Evolutionary conservation across 2,888 invertebrate species (phyloP).

Genomic region (Carabus problematicus): DNA sequence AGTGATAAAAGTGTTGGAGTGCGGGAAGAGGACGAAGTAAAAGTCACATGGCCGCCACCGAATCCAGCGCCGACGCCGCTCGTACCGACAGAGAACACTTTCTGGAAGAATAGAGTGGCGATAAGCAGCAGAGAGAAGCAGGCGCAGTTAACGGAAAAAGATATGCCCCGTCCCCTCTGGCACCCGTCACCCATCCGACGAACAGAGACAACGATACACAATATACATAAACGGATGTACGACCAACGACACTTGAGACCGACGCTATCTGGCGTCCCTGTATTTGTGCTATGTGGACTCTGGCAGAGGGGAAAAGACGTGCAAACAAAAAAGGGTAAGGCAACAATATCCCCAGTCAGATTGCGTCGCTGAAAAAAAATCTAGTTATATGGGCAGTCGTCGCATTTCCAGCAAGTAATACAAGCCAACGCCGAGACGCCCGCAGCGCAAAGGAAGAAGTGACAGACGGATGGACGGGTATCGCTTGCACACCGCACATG

Average conservation of each 20-base stretch:
- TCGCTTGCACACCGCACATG: not conserved
- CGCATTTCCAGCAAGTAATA: slow-evolving; percentile 20
- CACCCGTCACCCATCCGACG: not conserved
- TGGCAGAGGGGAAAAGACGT: slow-evolving; percentile 8
- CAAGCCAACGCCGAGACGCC: not conserved
- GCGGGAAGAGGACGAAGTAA: slow-evolving; percentile 8
- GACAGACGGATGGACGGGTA: too few relatives aligned
- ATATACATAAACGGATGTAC: slow-evolving; percentile 23
- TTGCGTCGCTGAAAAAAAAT: slow-evolving; percentile 35
- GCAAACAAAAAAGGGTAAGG: slow-evolving; percentile 34
- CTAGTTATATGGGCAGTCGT: slow-evolving; percentile 28
- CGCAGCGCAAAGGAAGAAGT: too few relatives aligned
- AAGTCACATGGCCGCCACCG: slow-evolving; percentile 7
- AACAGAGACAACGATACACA: slow-evolving; percentile 24
- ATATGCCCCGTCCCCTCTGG: slow-evolving; percentile 6
- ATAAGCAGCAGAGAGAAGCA: slow-evolving; percentile 14
- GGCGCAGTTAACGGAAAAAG: slow-evolving; percentile 14
- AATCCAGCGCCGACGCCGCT: too few relatives aligned
- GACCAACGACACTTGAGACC: slow-evolving; percentile 20
- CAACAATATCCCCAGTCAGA: slow-evolving; percentile 37
- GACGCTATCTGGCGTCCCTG: slow-evolving; percentile 18
- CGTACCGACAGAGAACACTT: not conserved
- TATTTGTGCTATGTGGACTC: slow-evolving; percentile 8
- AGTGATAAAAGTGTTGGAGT: not conserved
- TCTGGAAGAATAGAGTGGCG: slow-evolving; percentile 12